phyloP scores from a whole-genome alignment of 2,113 vertebrate species.

The Oostethus manadensis region DNA sequence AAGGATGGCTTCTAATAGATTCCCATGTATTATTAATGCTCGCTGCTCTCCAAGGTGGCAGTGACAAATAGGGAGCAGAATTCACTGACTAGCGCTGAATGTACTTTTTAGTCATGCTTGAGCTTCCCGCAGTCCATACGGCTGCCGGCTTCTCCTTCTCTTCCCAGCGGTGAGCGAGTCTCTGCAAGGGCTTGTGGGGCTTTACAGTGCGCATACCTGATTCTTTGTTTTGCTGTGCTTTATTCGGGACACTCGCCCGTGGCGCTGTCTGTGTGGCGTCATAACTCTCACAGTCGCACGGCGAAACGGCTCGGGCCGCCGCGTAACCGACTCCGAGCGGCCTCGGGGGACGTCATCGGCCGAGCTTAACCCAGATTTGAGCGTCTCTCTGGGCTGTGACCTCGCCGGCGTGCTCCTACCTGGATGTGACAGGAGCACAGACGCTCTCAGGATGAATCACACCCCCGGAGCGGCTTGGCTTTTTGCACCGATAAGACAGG shows the following conservation, averaged over 20 bases:
- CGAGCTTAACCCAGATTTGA: constrained; percentile 65
- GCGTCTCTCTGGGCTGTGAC: constrained; percentile 45
- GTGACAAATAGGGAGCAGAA: constrained; percentile 98
- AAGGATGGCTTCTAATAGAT: constrained; percentile 97
- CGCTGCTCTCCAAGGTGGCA: constrained; percentile 91
- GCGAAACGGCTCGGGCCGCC: constrained; percentile 12
- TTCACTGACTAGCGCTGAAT: constrained; percentile 94
- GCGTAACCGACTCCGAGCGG: constrained; percentile 20
- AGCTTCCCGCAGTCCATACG: constrained; percentile 85
- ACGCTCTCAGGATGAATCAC: constrained; percentile 26
- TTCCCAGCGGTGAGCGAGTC: constrained; percentile 7
- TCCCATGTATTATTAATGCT: constrained; percentile 99
- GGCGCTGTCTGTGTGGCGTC: constrained; percentile 1
- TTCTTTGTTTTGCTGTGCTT: neutral
- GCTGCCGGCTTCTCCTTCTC: constrained; percentile 71
- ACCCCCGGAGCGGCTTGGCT: neutral
- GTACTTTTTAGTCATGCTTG: constrained; percentile 98
- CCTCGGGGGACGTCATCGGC: constrained; percentile 51
- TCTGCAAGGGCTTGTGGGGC: constrained; percentile 1
- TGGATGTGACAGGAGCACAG: constrained; percentile 59
- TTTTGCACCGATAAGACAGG: constrained; percentile 22
- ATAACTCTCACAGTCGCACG: constrained; percentile 3
- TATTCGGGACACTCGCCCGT: neutral
- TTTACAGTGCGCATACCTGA: neutral
- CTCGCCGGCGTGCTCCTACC: constrained; percentile 41